Conservation (phyloP, 2,888 invertebrate genomes). For the Cryptus armator region DNA sequence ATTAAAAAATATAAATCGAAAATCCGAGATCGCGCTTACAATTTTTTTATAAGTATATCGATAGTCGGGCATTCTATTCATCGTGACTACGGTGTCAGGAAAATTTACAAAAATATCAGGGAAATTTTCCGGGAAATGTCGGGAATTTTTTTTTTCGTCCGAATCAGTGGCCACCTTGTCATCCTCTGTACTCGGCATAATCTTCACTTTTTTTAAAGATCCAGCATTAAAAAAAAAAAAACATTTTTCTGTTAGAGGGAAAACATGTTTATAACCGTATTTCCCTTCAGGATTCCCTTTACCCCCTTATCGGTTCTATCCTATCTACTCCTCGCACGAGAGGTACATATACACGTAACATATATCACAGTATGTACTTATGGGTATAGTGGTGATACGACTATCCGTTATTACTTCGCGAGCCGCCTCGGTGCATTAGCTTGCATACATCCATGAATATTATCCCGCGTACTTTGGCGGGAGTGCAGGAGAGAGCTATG, state of each 20-base stretch:
- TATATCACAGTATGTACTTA: slow-evolving; percentile 45
- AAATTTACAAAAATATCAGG: neutral
- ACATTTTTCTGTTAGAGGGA: neutral
- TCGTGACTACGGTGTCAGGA: too few species aligned
- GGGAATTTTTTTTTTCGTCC: neutral
- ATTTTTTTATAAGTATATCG: too few species aligned
- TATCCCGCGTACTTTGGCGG: slow-evolving; percentile 75
- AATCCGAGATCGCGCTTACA: neutral
- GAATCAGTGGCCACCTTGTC: too few species aligned
- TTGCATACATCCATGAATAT: slow-evolving; percentile 84
- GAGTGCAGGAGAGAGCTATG: slow-evolving; percentile 63
- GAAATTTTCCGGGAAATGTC: neutral
- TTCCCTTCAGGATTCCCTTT: neutral
- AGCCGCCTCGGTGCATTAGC: slow-evolving; percentile 83
- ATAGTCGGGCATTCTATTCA: too few species aligned
- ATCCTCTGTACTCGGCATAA: too few species aligned
- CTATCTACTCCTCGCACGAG: neutral
- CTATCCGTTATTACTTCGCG: slow-evolving; percentile 70
- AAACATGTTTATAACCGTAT: neutral
- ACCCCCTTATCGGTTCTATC: neutral
- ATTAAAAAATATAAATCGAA: neutral
- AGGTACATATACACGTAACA: neutral
- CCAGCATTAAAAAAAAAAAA: neutral
- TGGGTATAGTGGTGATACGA: slow-evolving; percentile 58
- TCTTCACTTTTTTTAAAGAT: neutral